Evolutionary conservation across 1,140 invertebrate genomes (phyloP).

Genomic region (Brachionus sp.): DNA sequence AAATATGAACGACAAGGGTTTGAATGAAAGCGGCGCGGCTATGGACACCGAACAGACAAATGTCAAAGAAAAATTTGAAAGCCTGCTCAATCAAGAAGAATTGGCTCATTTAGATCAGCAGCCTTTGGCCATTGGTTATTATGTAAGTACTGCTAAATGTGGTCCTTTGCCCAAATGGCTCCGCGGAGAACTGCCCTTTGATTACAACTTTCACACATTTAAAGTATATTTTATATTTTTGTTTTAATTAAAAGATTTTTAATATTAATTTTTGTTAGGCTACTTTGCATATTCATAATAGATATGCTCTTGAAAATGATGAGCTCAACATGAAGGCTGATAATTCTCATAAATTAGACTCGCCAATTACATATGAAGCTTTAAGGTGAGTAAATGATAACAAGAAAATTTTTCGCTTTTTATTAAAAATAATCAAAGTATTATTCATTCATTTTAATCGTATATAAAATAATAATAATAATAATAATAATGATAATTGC

Average conservation of each 20-base stretch:
- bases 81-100: slow-evolving; percentile 53
- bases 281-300: slow-evolving; percentile 27
- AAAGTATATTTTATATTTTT: slow-evolving; percentile 73
- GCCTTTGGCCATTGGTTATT: slow-evolving; percentile 92
- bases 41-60: background rate
- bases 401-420: no score
- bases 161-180: slow-evolving; percentile 85
- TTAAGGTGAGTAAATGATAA: slow-evolving; percentile 71
- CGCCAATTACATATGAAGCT: slow-evolving; percentile 26
- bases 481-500: no score
- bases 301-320: slow-evolving; percentile 44
- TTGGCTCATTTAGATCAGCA: slow-evolving; percentile 77
- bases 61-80: slow-evolving; percentile 11
- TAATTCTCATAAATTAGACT: slow-evolving; percentile 35
- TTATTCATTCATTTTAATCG: no score
- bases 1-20: slow-evolving; percentile 32
- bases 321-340: slow-evolving; percentile 37
- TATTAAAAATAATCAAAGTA: no score
- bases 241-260: slow-evolving; percentile 68
- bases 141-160: slow-evolving; percentile 90
- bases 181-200: background rate
- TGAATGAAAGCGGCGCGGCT: slow-evolving; percentile 6
- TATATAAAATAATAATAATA: no score
- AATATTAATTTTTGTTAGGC: background rate
- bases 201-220: slow-evolving; percentile 90